A percentile compares a stretch with the other conserved stretches of the same genome.
Conservation (phyloP, 2,888 invertebrate species). For the Gastrophysa polygoni region DNA sequence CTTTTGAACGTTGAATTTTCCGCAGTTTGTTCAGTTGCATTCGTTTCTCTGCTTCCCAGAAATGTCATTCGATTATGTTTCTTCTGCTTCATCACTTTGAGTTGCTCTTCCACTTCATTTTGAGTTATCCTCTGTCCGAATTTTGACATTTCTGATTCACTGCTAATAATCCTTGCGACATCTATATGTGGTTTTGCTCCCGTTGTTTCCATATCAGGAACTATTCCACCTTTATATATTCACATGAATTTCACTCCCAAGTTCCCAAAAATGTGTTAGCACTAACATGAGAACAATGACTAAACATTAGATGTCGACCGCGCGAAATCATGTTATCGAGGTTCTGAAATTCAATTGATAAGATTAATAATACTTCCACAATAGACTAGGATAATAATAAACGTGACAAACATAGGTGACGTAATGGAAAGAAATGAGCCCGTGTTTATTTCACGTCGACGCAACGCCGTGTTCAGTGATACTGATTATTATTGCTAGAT, state of each 20-base stretch:
- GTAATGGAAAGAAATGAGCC: neutral
- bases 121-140: conserved; percentile 10
- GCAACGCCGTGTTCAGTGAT: neutral
- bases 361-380: neutral
- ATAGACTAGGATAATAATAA: neutral
- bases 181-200: neutral
- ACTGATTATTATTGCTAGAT: neutral
- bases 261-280: too few species aligned
- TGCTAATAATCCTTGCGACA: neutral
- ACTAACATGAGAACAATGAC: neutral
- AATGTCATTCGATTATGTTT: conserved; percentile 33
- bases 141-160: neutral
- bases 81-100: conserved; percentile 36
- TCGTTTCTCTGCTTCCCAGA: too few species aligned
- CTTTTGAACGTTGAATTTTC: neutral
- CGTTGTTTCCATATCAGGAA: neutral
- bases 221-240: neutral
- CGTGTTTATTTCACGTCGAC: too few species aligned
- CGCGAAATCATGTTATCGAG: neutral
- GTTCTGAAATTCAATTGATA: neutral
- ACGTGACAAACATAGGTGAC: neutral
- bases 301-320: neutral
- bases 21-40: conserved; percentile 21
- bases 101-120: conserved; percentile 38
- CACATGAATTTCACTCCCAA: neutral